Base-by-base conservation (phyloP, 1,140 invertebrate genomes). In the Hypothenemus hampei region DNA sequence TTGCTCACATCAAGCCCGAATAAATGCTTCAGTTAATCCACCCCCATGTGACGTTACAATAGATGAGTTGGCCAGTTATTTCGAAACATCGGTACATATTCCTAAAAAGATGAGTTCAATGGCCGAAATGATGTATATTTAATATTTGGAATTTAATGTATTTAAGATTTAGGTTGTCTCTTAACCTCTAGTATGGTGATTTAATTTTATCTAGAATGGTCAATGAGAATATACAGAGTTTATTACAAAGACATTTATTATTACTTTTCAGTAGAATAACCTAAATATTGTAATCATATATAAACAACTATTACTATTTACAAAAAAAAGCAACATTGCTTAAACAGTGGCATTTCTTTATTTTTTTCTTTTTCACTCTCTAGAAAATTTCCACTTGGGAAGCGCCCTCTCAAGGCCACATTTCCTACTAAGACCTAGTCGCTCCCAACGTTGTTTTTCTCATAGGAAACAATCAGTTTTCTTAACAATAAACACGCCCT, bases 61-160 rank as follows among this genome's bases (percentile, higher is more conserved):
- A 62, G 88, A 92, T 66, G 91, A 94, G 75, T 75, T 95, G 60
- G 91, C 91, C 43, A 89, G 87, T 68, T 95, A 95, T 72, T 91
- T 94, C 70, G 91, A 95, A 72, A 87, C 89, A 61, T 84, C 89
- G 69, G 87, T 94, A 50, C 87, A 94, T 80, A 93, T 95, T 77
- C 92, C 92, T 58, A 92, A 91, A 73, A 94, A 95, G 72, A 95
- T 94, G 92, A 93, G 91, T 23, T 84, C 86, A 41, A 94, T 94
- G 91, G 92, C 92, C 46, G 91, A 94, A 75, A 93, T 93, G 90
- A 94, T 94, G 91, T 95, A 95, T 71, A 93, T 90, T 76, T 95
- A 56, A 68, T 21, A n/a, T n/a, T n/a, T n/a, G n/a, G n/a, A n/a
- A n/a, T n/a, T n/a, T n/a, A n/a, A n/a, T n/a, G n/a, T n/a, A n/a